Base-by-base conservation (phyloP, 2,797 vertebrate species). In the Channallabes apus region DNA sequence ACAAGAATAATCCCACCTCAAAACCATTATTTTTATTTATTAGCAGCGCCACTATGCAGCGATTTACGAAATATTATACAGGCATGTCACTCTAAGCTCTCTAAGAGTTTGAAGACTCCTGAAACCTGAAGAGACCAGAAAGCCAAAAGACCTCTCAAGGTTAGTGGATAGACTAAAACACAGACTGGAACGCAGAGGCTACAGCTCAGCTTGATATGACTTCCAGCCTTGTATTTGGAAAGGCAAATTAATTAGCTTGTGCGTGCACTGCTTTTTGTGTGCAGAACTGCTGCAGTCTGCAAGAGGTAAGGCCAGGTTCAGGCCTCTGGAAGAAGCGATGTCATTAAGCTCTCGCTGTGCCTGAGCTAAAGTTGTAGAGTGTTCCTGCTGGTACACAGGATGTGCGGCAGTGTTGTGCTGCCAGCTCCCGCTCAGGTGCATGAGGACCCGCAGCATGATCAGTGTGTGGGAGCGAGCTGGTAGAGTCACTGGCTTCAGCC, bases 401-500 rank as follows among this genome's bases (percentile, higher is more conserved):
- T 90, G 92, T 89, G 89, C 92, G 89, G 90, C 77, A 79, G 77
- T 84, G 91, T 90, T 90, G 86, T 90, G 85, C 86, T 82, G 86
- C 86, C 88, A 80, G 91, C 88, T 91, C 89, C 88, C 46, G 84
- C 89, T 89, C 92, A 92, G 92, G 91, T 93, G 92, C 91, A 91
- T 89, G 87, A 89, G 89, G 84, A 88, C 87, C 89, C 84, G 82
- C 18, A 29, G 92, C 89, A 91, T 68, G 84, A 15, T 61, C 85
- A 56, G 75, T 82, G 84, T 81, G 84, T 85, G 83, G 77, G 29
- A 58, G 85, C 58, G 59, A 77, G 22, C 35, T 84, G 54, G 84
- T 88, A 86, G 83, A 81, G 87, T 82, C 62, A 56, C 88, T 90
- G 87, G 85, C 87, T 84, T 87, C 82, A 84, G 51, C 86, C 86